phyloP scores from a whole-genome alignment of 1,140 invertebrate genomes.

The Bombus waltoni region DNA sequence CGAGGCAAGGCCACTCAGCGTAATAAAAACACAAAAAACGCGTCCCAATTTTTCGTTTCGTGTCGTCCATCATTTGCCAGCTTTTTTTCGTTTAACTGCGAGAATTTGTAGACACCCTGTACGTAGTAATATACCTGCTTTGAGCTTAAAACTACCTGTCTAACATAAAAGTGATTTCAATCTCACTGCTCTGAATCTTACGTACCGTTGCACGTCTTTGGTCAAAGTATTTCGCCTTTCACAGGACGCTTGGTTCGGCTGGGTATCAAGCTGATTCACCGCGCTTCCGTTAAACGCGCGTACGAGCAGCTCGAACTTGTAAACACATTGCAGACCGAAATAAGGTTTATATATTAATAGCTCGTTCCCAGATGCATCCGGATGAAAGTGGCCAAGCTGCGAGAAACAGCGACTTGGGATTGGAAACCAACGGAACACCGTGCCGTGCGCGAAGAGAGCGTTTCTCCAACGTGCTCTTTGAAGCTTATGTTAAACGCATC shows the following conservation, averaged over 20 bases:
- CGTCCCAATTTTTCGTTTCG: no score
- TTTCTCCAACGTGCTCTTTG: conserved; percentile 1
- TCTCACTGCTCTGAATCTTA: not conserved
- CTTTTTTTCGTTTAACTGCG: no score
- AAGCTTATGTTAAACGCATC: not conserved
- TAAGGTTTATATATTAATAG: conserved; percentile 66
- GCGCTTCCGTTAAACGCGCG: conserved; percentile 51
- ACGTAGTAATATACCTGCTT: no score
- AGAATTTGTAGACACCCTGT: no score
- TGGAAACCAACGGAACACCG: not conserved
- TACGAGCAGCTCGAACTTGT: conserved; percentile 48
- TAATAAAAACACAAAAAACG: no score
- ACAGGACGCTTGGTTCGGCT: not conserved
- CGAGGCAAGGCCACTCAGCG: no score
- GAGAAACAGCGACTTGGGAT: not conserved
- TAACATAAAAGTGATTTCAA: no score
- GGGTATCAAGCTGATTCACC: conserved; percentile 31
- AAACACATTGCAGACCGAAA: conserved; percentile 63
- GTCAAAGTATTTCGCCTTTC: not conserved
- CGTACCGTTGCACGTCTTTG: not conserved
- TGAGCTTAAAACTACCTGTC: no score
- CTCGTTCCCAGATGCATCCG: conserved; percentile 59
- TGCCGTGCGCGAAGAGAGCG: not conserved
- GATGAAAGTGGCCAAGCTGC: conserved; percentile 36
- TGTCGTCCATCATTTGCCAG: no score